Evolutionary conservation across 2,797 vertebrate species (phyloP).

Genomic region (Poeciliopsis presidionis): DNA sequence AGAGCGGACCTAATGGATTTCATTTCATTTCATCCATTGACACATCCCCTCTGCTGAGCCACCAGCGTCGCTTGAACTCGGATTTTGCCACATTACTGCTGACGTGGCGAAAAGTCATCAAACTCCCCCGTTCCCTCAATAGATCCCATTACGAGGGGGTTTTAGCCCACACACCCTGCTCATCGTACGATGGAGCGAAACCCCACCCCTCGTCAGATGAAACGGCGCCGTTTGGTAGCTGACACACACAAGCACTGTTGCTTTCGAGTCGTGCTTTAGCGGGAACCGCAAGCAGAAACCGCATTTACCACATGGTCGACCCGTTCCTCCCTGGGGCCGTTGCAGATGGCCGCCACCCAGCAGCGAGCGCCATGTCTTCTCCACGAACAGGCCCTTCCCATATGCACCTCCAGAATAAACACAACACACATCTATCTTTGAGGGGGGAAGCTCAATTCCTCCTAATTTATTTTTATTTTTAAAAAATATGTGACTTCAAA

Average conservation of each 20-base stretch:
- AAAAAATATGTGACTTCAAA: background rate
- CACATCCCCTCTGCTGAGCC: background rate
- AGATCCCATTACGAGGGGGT: background rate
- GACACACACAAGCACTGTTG: background rate
- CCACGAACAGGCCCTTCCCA: conserved; percentile 3
- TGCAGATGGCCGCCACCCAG: conserved; percentile 30
- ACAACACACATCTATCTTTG: background rate
- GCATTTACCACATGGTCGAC: conserved; percentile 5
- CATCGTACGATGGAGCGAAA: background rate
- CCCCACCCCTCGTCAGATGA: background rate
- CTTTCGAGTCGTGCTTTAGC: background rate
- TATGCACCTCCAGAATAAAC: background rate
- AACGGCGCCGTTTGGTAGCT: background rate
- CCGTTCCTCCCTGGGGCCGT: conserved; percentile 11
- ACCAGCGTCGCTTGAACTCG: background rate
- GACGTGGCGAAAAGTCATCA: background rate
- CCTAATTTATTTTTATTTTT: background rate
- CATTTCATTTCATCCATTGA: background rate
- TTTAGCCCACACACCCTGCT: background rate
- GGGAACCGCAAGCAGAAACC: background rate
- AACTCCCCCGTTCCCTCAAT: background rate
- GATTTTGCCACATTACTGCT: background rate
- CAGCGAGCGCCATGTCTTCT: conserved; percentile 24
- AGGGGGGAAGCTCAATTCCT: background rate
- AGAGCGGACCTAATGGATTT: conserved; percentile 2